phyloP scores from a whole-genome alignment of 2,888 invertebrate species.

The Terebella lapidaria region DNA sequence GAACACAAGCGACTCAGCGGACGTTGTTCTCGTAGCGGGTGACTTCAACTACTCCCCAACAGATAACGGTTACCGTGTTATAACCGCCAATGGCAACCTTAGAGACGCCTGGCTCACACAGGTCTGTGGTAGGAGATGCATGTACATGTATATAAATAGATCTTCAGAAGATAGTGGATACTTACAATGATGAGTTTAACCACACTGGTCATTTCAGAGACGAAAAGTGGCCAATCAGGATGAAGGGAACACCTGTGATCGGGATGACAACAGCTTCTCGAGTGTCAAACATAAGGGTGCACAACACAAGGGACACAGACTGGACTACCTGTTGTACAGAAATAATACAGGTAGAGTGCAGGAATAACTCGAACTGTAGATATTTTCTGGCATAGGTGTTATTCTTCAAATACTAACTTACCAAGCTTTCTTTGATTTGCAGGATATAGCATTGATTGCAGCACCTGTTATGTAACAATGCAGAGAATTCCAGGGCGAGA shows the following conservation, averaged over 20 bases:
- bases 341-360: constrained; percentile 39
- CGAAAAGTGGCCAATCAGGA: constrained; percentile 24
- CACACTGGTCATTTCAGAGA: neutral
- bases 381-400: too few relatives aligned
- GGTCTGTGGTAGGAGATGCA: constrained; percentile 24
- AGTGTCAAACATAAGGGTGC: constrained; percentile 55
- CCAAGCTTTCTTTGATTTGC: too few relatives aligned
- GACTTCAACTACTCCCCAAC: constrained; percentile 89
- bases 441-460: constrained; percentile 37
- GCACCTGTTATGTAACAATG: constrained; percentile 36
- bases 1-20: constrained; percentile 68
- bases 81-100: constrained; percentile 56
- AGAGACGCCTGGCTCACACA: constrained; percentile 45
- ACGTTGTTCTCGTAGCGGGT: constrained; percentile 82
- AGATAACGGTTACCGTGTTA: constrained; percentile 58
- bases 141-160: neutral
- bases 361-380: too few relatives aligned
- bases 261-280: constrained; percentile 78
- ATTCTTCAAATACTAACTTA: too few relatives aligned
- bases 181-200: too few relatives aligned
- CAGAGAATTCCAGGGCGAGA: constrained; percentile 36
- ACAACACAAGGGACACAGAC: constrained; percentile 9
- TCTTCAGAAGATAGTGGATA: too few relatives aligned
- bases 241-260: constrained; percentile 70
- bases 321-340: constrained; percentile 82